Conservation (phyloP, 2,888 invertebrate genomes). For the Agrilus mali region DNA sequence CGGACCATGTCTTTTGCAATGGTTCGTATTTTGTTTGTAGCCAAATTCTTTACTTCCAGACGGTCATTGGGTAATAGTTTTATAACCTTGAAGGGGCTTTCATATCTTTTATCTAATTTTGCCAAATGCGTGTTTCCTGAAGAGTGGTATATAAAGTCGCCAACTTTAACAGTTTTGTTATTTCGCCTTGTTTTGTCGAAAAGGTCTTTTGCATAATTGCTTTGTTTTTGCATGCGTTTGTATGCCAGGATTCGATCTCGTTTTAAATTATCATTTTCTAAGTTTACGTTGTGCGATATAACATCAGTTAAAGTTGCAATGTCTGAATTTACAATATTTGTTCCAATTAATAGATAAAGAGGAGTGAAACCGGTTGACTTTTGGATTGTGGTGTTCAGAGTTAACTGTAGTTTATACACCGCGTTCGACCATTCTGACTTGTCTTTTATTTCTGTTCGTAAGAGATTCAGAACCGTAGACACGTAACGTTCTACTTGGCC, state of each 20-base stretch:
- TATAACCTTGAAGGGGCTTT: constrained; percentile 3
- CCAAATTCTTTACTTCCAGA: no score
- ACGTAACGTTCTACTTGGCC: constrained; percentile 7
- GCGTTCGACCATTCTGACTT: constrained; percentile 7
- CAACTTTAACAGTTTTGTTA: background rate
- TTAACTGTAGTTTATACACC: constrained; percentile 3
- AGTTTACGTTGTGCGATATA: background rate
- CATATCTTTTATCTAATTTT: constrained; percentile 7
- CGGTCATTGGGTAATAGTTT: background rate
- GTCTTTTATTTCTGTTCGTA: constrained; percentile 2
- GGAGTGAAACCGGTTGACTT: constrained; percentile 7
- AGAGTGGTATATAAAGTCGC: constrained; percentile 1
- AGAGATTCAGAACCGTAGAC: constrained; percentile 1
- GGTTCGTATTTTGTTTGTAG: no score
- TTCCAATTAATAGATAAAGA: constrained; percentile 3
- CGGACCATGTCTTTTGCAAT: background rate
- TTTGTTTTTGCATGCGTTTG: no score
- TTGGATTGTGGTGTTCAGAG: constrained; percentile 5
- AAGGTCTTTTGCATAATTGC: no score
- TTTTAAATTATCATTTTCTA: background rate
- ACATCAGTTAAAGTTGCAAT: background rate
- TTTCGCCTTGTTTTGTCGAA: no score
- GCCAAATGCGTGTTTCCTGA: background rate
- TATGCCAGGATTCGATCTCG: constrained; percentile 4
- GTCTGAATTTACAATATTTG: background rate